Percentiles rank a stretch among this genome's conserved stretches.
Evolutionary conservation across 2,113 vertebrate genomes (phyloP).

Genomic region (Onychorhynchus coronatus): DNA sequence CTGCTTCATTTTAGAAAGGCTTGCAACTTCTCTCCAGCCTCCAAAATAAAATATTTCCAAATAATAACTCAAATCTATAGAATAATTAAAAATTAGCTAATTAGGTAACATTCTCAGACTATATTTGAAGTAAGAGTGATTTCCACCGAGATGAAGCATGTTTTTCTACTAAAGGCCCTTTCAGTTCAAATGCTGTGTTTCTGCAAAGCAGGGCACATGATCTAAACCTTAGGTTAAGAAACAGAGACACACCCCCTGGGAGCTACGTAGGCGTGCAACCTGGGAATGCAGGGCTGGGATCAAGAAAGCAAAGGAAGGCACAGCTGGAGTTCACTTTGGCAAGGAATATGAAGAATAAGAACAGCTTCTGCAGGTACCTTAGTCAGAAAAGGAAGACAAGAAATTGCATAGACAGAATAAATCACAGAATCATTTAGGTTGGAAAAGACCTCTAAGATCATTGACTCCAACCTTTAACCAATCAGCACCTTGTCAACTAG

Average conservation of each 20-base stretch:
- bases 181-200: background rate
- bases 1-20: background rate
- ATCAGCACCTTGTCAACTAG: background rate
- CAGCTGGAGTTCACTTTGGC: background rate
- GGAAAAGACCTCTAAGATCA: background rate
- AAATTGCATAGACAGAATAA: background rate
- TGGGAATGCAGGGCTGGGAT: accelerated
- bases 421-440: background rate
- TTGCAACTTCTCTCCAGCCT: background rate
- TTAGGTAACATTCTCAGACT: background rate
- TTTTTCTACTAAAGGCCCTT: background rate
- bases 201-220: background rate
- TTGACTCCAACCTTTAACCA: background rate
- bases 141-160: background rate
- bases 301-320: background rate
- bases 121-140: background rate
- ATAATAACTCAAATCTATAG: background rate
- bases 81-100: background rate
- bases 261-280: background rate
- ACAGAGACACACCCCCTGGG: background rate
- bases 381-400: background rate
- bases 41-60: background rate
- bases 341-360: background rate
- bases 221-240: background rate
- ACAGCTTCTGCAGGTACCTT: background rate